phyloP scores from a whole-genome alignment of 2,888 invertebrate species.

The Cataglyphis rosenhaueri region DNA sequence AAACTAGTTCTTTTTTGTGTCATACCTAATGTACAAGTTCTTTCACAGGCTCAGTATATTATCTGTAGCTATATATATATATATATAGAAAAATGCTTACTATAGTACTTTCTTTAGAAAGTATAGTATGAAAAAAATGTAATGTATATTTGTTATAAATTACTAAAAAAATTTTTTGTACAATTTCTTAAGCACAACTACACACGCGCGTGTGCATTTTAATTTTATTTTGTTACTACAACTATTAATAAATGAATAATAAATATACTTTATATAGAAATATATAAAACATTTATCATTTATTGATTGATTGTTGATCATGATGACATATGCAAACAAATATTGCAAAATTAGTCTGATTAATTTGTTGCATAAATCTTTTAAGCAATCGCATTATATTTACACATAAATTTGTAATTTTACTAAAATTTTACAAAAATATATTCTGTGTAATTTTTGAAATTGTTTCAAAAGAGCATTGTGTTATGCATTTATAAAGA shows the following conservation, averaged over 20 bases:
- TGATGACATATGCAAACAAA: background rate
- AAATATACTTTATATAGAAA: background rate
- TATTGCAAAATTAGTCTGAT: background rate
- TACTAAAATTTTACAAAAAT: background rate
- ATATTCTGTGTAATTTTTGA: slow-evolving; percentile 7
- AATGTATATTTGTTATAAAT: background rate
- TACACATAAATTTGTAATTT: slow-evolving; percentile 1
- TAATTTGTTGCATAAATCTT: background rate
- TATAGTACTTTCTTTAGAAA: background rate
- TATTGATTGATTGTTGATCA: background rate
- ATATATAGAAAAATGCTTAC: background rate
- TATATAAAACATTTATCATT: background rate
- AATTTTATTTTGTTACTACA: background rate
- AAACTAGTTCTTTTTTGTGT: background rate
- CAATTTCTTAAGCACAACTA: background rate
- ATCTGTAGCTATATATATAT: background rate
- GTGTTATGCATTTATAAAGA: background rate
- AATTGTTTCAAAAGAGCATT: slow-evolving; percentile 70
- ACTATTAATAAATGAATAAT: background rate
- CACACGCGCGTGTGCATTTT: background rate
- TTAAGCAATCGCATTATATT: background rate
- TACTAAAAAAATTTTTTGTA: background rate
- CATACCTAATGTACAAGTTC: background rate
- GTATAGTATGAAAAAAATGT: background rate
- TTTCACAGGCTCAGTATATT: background rate